Percentiles rank a stretch among this genome's conserved stretches.
phyloP scores from a whole-genome alignment of 2,888 invertebrate species.

The Nymphalis polychloros region DNA sequence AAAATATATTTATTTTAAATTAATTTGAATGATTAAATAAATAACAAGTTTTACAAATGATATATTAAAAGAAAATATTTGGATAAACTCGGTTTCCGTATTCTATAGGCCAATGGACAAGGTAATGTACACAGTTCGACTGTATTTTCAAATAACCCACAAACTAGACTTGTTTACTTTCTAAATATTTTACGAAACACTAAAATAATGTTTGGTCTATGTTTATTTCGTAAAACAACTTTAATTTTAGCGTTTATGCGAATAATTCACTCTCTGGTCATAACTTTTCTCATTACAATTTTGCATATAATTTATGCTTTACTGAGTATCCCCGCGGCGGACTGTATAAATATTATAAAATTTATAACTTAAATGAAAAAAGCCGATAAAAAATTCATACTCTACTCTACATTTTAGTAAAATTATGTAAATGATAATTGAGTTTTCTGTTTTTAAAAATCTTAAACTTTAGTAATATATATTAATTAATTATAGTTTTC shows the following conservation, averaged over 20 bases:
- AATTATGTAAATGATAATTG: too few relatives aligned
- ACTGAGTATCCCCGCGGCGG: constrained; percentile 22
- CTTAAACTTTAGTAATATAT: too few relatives aligned
- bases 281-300: constrained; percentile 34
- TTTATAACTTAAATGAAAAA: constrained; percentile 14
- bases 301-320: constrained; percentile 31
- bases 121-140: not conserved
- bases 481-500: too few relatives aligned
- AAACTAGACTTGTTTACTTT: constrained; percentile 15
- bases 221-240: constrained; percentile 22
- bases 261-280: constrained; percentile 25
- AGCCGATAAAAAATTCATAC: not conserved
- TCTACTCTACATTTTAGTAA: not conserved
- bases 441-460: too few relatives aligned
- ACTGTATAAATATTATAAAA: constrained; percentile 12
- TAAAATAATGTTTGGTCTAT: constrained; percentile 24
- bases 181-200: constrained; percentile 24
- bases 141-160: not conserved
- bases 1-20: not conserved
- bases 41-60: too few relatives aligned
- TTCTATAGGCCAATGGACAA: too few relatives aligned
- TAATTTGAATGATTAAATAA: too few relatives aligned
- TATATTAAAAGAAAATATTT: too few relatives aligned
- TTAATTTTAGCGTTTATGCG: constrained; percentile 27
- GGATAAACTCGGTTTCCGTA: too few relatives aligned